These are phyloP conservation scores for Drosophila equinoxialis DNA, from an alignment of 1,140 invertebrate species.

Conservation along the genomic window DNA sequence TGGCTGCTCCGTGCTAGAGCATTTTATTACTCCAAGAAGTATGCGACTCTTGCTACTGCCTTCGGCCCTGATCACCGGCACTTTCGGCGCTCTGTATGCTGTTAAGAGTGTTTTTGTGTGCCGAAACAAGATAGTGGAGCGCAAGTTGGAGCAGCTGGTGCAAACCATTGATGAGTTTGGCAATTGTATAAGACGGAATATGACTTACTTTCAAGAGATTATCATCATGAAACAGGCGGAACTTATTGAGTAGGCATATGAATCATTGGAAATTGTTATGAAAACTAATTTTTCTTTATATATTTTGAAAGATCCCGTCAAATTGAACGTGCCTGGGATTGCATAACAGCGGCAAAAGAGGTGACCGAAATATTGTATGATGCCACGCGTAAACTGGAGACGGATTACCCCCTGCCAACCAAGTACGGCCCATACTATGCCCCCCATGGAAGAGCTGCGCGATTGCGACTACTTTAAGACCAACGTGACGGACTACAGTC, in stretches of 20 bases:
- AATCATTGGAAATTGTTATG: not conserved
- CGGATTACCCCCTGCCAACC: conserved; percentile 66
- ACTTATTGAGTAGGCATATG: conserved; percentile 67
- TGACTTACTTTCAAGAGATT: conserved; percentile 82
- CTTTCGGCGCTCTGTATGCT: conserved; percentile 66
- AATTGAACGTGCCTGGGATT: conserved; percentile 81
- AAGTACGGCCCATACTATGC: conserved; percentile 69
- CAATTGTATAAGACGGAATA: conserved; percentile 79
- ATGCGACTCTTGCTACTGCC: conserved; percentile 63
- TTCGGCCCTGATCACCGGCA: conserved; percentile 48
- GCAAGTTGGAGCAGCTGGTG: conserved; percentile 72
- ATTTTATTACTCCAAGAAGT: conserved; percentile 65
- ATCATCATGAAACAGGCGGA: conserved; percentile 80
- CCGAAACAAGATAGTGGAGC: conserved; percentile 76
- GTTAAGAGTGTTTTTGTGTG: conserved; percentile 75
- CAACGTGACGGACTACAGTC: conserved; percentile 79
- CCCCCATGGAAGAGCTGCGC: conserved; percentile 77
- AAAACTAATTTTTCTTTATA: not conserved
- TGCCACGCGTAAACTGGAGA: conserved; percentile 76
- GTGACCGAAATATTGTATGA: conserved; percentile 80
- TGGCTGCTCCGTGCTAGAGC: conserved; percentile 65
- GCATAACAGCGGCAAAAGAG: conserved; percentile 78
- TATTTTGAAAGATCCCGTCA: conserved; percentile 65
- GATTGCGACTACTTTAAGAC: conserved; percentile 82
- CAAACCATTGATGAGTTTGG: conserved; percentile 80